phyloP scores from a whole-genome alignment of 2,797 vertebrate species.

The Squalus acanthias region DNA sequence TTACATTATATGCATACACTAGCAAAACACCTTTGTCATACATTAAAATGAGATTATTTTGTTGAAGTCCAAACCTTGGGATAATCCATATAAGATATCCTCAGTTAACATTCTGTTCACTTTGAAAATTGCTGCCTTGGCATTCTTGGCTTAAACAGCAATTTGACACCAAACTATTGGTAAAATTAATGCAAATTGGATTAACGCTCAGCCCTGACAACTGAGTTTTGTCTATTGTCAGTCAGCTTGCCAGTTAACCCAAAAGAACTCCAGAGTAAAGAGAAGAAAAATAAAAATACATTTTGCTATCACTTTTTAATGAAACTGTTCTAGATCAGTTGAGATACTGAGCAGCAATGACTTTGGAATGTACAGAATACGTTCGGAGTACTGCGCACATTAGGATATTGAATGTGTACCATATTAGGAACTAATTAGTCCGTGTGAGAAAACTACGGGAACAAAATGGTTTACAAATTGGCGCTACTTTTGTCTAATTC shows the following conservation, averaged over 20 bases:
- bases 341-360: not conserved
- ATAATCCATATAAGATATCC: not conserved
- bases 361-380: not conserved
- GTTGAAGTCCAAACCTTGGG: not conserved
- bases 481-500: not conserved
- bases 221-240: not conserved
- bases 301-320: not conserved
- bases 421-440: not conserved
- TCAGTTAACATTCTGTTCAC: not conserved
- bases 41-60: not conserved
- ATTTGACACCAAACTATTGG: not conserved
- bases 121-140: not conserved
- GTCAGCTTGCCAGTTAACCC: not conserved
- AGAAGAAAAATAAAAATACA: not conserved
- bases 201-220: not conserved
- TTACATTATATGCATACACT: not conserved
- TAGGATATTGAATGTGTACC: not conserved
- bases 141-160: not conserved
- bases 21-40: not conserved
- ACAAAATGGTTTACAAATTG: constrained; percentile 5
- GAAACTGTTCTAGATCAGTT: not conserved
- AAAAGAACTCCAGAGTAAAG: not conserved
- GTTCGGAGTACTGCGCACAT: too few relatives aligned
- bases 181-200: not conserved
- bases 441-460: not conserved